Evolutionary conservation across 1,140 invertebrate species (phyloP).

Genomic region (Agrilus planipennis): DNA sequence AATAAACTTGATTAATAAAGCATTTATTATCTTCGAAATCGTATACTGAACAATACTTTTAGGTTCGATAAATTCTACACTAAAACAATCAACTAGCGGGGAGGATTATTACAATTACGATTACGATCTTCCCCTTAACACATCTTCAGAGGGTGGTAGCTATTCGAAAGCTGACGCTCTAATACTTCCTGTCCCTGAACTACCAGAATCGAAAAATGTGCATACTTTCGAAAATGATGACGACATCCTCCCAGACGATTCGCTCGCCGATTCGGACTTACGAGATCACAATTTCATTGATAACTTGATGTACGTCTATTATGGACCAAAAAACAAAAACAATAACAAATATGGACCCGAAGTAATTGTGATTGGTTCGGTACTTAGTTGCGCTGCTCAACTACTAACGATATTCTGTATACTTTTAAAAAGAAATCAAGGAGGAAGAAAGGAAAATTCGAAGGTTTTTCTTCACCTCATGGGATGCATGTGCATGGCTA

Average conservation of each 20-base stretch:
- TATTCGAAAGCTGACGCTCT: constrained; percentile 25
- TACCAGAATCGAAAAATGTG: constrained; percentile 21
- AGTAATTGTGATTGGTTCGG: constrained; percentile 31
- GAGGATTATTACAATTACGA: constrained; percentile 31
- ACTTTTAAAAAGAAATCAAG: constrained; percentile 27
- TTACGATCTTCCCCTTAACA: constrained; percentile 21
- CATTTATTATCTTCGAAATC: no score
- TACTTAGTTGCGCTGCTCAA: constrained; percentile 32
- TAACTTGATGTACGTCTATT: constrained; percentile 46
- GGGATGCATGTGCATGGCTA: constrained; percentile 28
- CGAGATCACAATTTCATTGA: constrained; percentile 42
- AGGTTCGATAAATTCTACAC: constrained; percentile 17
- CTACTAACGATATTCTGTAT: constrained; percentile 30
- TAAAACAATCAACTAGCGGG: constrained; percentile 22
- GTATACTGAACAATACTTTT: no score
- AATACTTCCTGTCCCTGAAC: constrained; percentile 30
- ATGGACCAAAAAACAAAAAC: constrained; percentile 33
- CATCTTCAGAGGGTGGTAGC: constrained; percentile 11
- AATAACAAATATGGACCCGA: constrained; percentile 29
- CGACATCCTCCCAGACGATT: constrained; percentile 30
- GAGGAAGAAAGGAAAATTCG: constrained; percentile 24
- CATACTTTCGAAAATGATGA: constrained; percentile 29
- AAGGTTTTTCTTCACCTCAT: constrained; percentile 31
- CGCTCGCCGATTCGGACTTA: constrained; percentile 32
- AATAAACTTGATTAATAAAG: no score